Evolutionary conservation across 2,888 invertebrate species (phyloP).

Genomic region (Aleiodes leptofemur): DNA sequence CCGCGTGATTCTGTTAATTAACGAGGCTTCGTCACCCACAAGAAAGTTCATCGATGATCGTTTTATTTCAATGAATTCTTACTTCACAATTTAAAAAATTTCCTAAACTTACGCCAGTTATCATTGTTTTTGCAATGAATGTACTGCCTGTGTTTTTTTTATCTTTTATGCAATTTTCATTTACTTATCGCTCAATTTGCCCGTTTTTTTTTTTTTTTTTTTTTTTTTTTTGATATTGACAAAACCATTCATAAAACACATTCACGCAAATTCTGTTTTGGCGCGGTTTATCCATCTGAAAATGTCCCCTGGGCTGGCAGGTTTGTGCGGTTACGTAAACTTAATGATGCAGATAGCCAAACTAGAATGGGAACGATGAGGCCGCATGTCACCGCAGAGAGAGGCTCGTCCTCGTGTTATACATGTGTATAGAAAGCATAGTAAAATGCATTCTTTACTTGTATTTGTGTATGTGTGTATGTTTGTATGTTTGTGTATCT

Average conservation of each 20-base stretch:
- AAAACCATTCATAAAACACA: conserved; percentile 19
- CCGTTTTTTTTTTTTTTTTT: too few relatives aligned
- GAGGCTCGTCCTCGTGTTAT: conserved; percentile 51
- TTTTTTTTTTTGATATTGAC: neutral
- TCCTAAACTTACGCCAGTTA: neutral
- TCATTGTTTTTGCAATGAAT: neutral
- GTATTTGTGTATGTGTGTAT: conserved; percentile 23
- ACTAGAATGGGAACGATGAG: conserved; percentile 70
- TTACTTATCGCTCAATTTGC: too few relatives aligned
- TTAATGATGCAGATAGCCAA: conserved; percentile 71
- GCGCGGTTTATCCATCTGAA: conserved; percentile 57
- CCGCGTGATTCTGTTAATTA: conserved; percentile 56
- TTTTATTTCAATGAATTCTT: neutral
- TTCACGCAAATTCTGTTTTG: neutral
- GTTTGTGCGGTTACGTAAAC: conserved; percentile 72
- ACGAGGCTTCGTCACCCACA: conserved; percentile 55
- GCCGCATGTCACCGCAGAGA: conserved; percentile 56
- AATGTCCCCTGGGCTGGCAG: conserved; percentile 67
- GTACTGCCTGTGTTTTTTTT: too few relatives aligned
- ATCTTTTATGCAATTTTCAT: too few relatives aligned
- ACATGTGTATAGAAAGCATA: conserved; percentile 39
- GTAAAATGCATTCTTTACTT: conserved; percentile 50
- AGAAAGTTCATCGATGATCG: conserved; percentile 40
- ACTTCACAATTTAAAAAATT: neutral
- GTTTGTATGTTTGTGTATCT: conserved; percentile 59